A percentile compares a stretch with the other conserved stretches of the same genome.
Evolutionary conservation across 2,888 invertebrate species (phyloP).

Genomic region (Neoaliturus tenellus): DNA sequence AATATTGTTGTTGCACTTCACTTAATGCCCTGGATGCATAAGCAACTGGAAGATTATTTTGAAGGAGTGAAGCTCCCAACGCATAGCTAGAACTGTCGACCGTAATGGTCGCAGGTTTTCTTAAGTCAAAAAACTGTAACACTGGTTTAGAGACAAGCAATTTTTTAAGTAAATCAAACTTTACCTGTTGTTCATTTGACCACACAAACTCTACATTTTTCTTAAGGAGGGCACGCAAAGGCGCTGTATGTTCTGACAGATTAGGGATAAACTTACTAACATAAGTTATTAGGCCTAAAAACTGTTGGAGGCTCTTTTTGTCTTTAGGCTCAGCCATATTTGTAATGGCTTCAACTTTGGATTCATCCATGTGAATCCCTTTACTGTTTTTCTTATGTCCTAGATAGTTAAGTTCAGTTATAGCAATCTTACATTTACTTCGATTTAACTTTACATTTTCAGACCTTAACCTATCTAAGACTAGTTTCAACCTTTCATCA

Average conservation of each 20-base stretch:
- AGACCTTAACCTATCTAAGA: slow-evolving; percentile 54
- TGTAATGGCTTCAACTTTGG: slow-evolving; percentile 64
- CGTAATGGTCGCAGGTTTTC: slow-evolving; percentile 31
- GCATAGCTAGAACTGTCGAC: slow-evolving; percentile 50
- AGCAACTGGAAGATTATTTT: slow-evolving; percentile 52
- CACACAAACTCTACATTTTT: slow-evolving; percentile 62
- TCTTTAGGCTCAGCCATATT: slow-evolving; percentile 64
- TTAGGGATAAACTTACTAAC: slow-evolving; percentile 66
- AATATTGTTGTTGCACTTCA: slow-evolving; percentile 40
- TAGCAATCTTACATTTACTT: slow-evolving; percentile 56
- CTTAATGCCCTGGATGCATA: slow-evolving; percentile 53
- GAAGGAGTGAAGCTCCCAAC: slow-evolving; percentile 52
- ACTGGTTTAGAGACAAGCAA: slow-evolving; percentile 10
- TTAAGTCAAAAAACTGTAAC: slow-evolving; percentile 47
- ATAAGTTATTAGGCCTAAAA: slow-evolving; percentile 67
- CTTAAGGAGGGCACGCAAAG: slow-evolving; percentile 63
- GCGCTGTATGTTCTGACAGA: slow-evolving; percentile 63
- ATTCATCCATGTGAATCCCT: slow-evolving; percentile 63
- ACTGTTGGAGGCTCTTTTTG: slow-evolving; percentile 63
- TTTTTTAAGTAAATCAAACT: slow-evolving; percentile 37
- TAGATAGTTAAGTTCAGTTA: slow-evolving; percentile 21
- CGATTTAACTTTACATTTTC: slow-evolving; percentile 57
- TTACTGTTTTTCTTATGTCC: slow-evolving; percentile 54
- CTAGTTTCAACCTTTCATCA: slow-evolving; percentile 62
- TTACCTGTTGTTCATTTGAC: slow-evolving; percentile 46